Base-by-base conservation (phyloP, 2,797 vertebrate species). In the Decapterus maruadsi region DNA sequence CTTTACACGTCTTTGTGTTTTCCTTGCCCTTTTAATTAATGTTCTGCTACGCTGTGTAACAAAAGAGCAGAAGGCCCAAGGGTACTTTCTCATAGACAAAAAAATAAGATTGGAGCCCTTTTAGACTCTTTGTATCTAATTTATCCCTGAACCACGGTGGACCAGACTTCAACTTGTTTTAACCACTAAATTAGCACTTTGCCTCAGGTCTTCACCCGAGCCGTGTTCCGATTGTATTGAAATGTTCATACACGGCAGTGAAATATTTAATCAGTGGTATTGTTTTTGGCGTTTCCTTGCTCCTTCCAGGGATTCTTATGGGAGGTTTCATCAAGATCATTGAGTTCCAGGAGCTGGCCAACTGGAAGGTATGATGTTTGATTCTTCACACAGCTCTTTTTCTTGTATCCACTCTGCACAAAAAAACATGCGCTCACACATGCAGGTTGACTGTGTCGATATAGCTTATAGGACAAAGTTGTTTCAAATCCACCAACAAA, bases 301-400 rank as follows among this genome's bases (percentile, higher is more conserved):
- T 78, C 91, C 80, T 93, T 93, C 67, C 90, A 99, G 98, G 98
- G 77, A 99, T 99, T 88, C 94, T 99, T 82, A 99, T 99, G 97
- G 98, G 98, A 91, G 98, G 97, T 45, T 95, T 99, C 86, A 99
- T 99, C 93, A 99, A 98, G 95, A 95, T 99, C 89, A 98, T 99
- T 86, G 98, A 99, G 93, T 98, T 96, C 87, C 97, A 97, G 89
- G 96, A 99, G 88, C 94, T 99, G 91, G 98, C 98, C 85, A 99
- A 99, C 93, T 99, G 98, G 98, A 99, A 99, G 98, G 98, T 99
- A 90, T 17, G 16, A 62, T 42, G 11, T 81, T 48, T 59, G 13
- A 78, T 74, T 81, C 8, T 79, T 46, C 6, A 31, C 40, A 45
- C n/a, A 22, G 10, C 12, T 60, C 12, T 4, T 26, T 46, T 45